These are phyloP conservation scores for Labia minor DNA, from an alignment of 2,888 invertebrate species.

Conservation along the genomic window DNA sequence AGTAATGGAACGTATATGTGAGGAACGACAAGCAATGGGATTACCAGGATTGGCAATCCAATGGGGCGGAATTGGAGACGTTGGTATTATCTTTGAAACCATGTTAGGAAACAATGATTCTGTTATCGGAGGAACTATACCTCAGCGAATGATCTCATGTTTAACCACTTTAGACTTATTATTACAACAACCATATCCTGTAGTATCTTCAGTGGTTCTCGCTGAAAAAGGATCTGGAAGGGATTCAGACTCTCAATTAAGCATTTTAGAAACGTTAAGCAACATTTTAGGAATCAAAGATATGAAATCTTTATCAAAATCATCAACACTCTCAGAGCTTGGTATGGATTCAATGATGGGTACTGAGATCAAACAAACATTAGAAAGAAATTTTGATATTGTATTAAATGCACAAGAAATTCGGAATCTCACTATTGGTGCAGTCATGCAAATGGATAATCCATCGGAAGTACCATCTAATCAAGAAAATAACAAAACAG, in stretches of 20 bases:
- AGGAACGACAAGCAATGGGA: conserved; percentile 69
- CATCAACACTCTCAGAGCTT: conserved; percentile 77
- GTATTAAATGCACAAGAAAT: conserved; percentile 86
- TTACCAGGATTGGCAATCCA: conserved; percentile 86
- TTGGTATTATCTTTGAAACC: conserved; percentile 80
- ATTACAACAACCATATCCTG: conserved; percentile 78
- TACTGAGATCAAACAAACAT: conserved; percentile 93
- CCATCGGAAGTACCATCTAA: conserved; percentile 26
- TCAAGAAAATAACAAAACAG: conserved; percentile 21
- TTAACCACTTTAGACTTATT: conserved; percentile 77
- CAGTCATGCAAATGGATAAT: conserved; percentile 50
- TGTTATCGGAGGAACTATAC: conserved; percentile 89
- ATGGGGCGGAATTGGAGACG: conserved; percentile 99
- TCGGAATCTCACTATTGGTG: conserved; percentile 67
- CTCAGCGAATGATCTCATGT: conserved; percentile 92
- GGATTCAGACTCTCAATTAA: conserved; percentile 45
- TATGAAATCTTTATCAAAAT: conserved; percentile 59
- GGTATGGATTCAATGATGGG: conserved; percentile 99
- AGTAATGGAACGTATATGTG: conserved; percentile 91
- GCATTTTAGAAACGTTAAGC: conserved; percentile 66
- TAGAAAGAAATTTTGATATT: conserved; percentile 86
- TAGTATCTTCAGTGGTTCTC: conserved; percentile 71
- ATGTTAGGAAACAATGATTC: conserved; percentile 81
- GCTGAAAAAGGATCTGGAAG: conserved; percentile 67
- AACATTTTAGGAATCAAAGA: conserved; percentile 89